Conservation (phyloP, 2,797 vertebrate species). For the Cuculus canorus region DNA sequence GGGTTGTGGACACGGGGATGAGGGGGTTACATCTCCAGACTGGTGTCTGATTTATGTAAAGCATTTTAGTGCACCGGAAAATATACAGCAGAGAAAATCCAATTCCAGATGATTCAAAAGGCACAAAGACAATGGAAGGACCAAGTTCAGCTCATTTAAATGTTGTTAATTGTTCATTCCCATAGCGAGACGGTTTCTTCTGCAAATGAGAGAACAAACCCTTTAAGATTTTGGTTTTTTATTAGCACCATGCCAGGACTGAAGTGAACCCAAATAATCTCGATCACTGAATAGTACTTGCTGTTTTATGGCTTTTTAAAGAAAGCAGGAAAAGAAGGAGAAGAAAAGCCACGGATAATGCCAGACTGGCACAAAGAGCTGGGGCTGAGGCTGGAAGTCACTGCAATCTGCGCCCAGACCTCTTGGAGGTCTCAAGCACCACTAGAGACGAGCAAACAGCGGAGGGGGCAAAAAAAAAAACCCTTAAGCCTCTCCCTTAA, state of each 20-base stretch:
- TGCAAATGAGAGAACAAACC: slow-evolving; percentile 51
- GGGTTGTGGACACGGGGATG: background rate
- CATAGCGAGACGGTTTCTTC: slow-evolving; percentile 10
- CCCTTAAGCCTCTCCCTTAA: background rate
- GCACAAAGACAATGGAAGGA: slow-evolving; percentile 64
- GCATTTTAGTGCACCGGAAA: slow-evolving; percentile 30
- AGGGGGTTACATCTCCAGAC: background rate
- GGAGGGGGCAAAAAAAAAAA: background rate
- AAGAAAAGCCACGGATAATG: background rate
- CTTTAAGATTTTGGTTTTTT: background rate
- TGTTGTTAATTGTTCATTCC: slow-evolving; percentile 62
- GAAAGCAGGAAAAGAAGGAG: background rate
- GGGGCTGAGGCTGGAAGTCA: slow-evolving; percentile 1
- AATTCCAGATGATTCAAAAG: slow-evolving; percentile 56
- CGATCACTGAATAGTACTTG: slow-evolving; percentile 27
- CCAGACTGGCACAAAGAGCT: slow-evolving; percentile 73
- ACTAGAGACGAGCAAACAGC: background rate
- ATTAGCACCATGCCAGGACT: slow-evolving; percentile 24
- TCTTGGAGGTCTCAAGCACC: slow-evolving; percentile 49
- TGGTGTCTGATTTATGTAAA: slow-evolving; percentile 1
- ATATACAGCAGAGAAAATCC: slow-evolving; percentile 44
- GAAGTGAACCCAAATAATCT: slow-evolving; percentile 55
- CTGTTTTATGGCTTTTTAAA: slow-evolving; percentile 51
- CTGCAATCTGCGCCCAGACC: slow-evolving; percentile 52
- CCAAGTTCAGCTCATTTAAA: slow-evolving; percentile 49